phyloP scores from a whole-genome alignment of 2,888 invertebrate genomes.

The Pollenia angustigena region DNA sequence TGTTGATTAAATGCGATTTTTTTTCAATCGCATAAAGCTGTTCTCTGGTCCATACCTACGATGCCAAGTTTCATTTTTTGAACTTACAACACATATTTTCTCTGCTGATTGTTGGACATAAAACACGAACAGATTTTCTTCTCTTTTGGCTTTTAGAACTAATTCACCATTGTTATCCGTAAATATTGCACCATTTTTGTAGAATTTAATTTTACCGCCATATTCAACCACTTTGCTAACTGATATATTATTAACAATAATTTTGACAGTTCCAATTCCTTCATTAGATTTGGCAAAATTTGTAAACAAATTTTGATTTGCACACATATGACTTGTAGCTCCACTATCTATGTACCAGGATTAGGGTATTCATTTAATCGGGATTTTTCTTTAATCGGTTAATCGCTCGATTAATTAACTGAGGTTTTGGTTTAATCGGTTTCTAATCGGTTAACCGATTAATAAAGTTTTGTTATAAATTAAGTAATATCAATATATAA shows the following conservation, averaged over 20 bases:
- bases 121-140: constrained; percentile 8
- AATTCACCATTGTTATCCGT: background rate
- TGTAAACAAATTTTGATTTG: constrained; percentile 21
- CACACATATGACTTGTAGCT: constrained; percentile 27
- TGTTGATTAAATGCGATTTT: too few species aligned
- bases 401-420: too few species aligned
- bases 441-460: too few species aligned
- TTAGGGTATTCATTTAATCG: too few species aligned
- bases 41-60: constrained; percentile 20
- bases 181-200: background rate
- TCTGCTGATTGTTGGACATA: too few species aligned
- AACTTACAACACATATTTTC: background rate
- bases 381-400: too few species aligned
- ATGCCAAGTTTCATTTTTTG: background rate
- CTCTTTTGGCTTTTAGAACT: background rate
- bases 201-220: constrained; percentile 22
- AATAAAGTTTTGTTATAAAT: too few species aligned
- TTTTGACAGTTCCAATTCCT: constrained; percentile 7
- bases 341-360: constrained; percentile 38
- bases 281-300: background rate
- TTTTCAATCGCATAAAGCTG: too few species aligned
- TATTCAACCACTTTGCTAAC: constrained; percentile 29
- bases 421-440: too few species aligned
- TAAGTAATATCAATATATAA: too few species aligned
- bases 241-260: background rate